Evolutionary conservation across 37 sponge, comb jelly and placozoan genomes (phyloP).

Genomic region (Corticium candelabrum): DNA sequence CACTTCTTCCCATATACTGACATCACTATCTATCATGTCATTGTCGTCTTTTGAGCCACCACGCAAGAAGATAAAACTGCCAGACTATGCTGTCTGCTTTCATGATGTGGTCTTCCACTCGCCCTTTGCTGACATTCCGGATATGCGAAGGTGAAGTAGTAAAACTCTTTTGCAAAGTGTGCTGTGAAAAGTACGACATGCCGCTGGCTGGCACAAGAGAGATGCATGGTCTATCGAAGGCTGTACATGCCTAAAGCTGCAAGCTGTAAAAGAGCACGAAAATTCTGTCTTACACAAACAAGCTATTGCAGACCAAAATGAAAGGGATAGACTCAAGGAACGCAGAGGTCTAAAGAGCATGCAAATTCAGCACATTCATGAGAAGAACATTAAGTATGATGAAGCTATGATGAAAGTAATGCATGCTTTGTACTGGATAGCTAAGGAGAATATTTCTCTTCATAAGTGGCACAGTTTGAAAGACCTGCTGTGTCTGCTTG

Average conservation of each 20-base stretch:
- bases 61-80: too few relatives aligned
- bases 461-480: not conserved
- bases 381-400: not conserved
- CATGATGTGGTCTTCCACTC: too few relatives aligned
- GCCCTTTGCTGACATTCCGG: too few relatives aligned
- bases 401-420: not conserved
- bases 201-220: not conserved
- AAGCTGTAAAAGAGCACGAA: not conserved
- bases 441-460: not conserved
- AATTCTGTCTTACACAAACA: not conserved
- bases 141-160: too few relatives aligned
- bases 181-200: too few relatives aligned
- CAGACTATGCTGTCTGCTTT: too few relatives aligned
- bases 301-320: not conserved
- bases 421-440: not conserved
- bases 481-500: not conserved
- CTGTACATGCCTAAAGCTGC: not conserved
- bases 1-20: too few relatives aligned
- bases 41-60: too few relatives aligned
- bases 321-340: not conserved
- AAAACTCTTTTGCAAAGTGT: too few relatives aligned
- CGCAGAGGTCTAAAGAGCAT: not conserved
- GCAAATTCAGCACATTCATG: not conserved
- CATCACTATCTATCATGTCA: too few relatives aligned
- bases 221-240: not conserved